Evolutionary conservation across 2,888 invertebrate genomes (phyloP), one percentile per base, ranked within the genome.

Genomic region (Calameuta pallipes): DNA sequence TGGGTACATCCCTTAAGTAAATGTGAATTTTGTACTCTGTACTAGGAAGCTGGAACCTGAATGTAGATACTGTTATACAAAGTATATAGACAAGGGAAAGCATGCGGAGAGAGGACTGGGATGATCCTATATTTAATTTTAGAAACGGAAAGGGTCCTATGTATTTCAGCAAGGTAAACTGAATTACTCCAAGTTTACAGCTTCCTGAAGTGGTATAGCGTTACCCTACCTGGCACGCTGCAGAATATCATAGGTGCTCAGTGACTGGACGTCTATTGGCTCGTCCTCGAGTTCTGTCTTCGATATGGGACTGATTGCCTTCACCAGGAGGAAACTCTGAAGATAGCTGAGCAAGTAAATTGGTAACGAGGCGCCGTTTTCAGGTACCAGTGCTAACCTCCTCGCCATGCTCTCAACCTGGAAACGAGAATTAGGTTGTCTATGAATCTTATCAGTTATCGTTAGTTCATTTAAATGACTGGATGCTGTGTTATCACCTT

Each of bases 221-320:
- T 41, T 15, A 37, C 15, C 88, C 89, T 92, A 97, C 97, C 96
- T 96, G 30, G 98, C 98, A 89, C 98, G 94, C 85, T 97, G 95
- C 70, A 99, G 94, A 85, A 99, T 95, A 85, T 97, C 97, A 90
- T 96, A 98, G 1, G 98, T 98, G 92, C 96, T 96, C 87, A 98
- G 92, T 86, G 94, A 93, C 35, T 94, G 93, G 85, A 96, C 94
- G 90, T 98, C 96, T 76, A 95, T 93, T 6, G 94, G 94, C 84
- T 95, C 93, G 89, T 97, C 95, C 75, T 95, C 93, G 69, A 97
- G 91, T 89, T 97, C 97, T 35, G 94, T 94, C 79, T 94, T 93
- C 0, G 97, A 95, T 84, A 97, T 96, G 78, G 95, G 94, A 85
- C 94, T 93, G 79, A 93, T 92, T 31, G 94, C 93, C 80, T 94